A percentile compares a stretch with the other conserved stretches of the same genome.
Conservation (phyloP, 2,888 invertebrate genomes). For the Caenorhabditis panamensis region DNA sequence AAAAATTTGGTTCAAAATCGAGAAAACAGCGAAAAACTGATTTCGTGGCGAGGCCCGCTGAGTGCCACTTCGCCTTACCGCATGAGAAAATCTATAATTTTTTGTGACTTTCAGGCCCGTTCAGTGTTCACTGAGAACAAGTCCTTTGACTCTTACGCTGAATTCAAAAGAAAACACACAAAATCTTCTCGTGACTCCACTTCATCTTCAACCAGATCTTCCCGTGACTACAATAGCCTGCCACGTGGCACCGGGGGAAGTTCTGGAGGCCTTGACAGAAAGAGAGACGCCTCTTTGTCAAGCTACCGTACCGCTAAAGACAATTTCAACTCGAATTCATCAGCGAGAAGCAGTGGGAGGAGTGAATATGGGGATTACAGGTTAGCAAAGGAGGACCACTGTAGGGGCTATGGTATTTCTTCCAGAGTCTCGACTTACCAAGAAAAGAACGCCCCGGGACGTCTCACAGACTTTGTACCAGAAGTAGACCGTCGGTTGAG, state of each 20-base stretch:
- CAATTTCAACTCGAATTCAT: constrained; percentile 42
- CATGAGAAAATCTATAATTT: not conserved
- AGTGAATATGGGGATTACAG: constrained; percentile 56
- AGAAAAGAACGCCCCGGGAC: constrained; percentile 72
- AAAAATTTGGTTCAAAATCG: too few relatives aligned
- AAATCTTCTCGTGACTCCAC: constrained; percentile 54
- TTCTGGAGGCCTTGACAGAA: constrained; percentile 33
- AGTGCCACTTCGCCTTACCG: too few relatives aligned
- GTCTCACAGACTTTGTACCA: constrained; percentile 78
- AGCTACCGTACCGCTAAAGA: constrained; percentile 59
- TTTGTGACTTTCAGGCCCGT: constrained; percentile 38
- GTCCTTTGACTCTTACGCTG: constrained; percentile 65
- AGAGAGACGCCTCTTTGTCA: constrained; percentile 51
- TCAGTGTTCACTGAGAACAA: constrained; percentile 60
- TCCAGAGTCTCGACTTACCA: constrained; percentile 45
- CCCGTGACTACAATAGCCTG: constrained; percentile 68
- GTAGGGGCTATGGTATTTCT: too few relatives aligned
- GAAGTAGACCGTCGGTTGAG: constrained; percentile 69
- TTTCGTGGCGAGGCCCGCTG: too few relatives aligned
- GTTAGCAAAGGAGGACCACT: not conserved
- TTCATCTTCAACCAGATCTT: constrained; percentile 35
- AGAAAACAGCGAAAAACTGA: too few relatives aligned
- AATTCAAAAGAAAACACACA: constrained; percentile 67
- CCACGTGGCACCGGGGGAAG: constrained; percentile 55
- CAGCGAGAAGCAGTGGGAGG: constrained; percentile 52